Percentiles rank a stretch among this genome's conserved stretches.
phyloP scores from a whole-genome alignment of 2,888 invertebrate genomes.

The Bimastos eiseni region DNA sequence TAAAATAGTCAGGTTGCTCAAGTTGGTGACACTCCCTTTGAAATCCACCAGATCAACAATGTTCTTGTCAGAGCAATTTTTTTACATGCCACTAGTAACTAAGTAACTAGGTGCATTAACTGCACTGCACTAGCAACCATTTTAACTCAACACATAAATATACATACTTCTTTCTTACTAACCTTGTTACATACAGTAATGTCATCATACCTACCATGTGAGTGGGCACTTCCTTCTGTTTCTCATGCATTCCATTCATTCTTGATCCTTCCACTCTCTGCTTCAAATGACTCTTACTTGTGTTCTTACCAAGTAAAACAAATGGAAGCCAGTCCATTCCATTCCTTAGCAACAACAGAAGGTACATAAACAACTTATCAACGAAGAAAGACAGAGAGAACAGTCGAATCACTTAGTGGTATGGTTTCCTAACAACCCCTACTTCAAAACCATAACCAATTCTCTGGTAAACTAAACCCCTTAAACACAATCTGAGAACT shows the following conservation, averaged over 20 bases:
- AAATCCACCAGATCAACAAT: not conserved
- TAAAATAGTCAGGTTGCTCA: not conserved
- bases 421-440: not conserved
- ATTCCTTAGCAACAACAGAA: not conserved
- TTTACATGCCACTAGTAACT: not conserved
- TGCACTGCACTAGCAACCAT: not conserved
- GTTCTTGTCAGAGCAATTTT: not conserved
- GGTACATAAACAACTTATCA: not conserved
- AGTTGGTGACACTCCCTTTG: not conserved
- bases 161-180: not conserved
- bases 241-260: not conserved
- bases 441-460: not conserved
- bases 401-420: not conserved
- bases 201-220: not conserved
- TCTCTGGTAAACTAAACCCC: not conserved
- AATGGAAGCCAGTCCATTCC: constrained; percentile 7
- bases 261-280: not conserved
- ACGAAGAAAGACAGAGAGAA: not conserved
- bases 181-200: too few relatives aligned
- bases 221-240: not conserved
- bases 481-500: not conserved
- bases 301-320: constrained; percentile 21
- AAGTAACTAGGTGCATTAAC: too few relatives aligned
- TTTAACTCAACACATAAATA: not conserved
- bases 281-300: not conserved